A percentile compares a stretch with the other conserved stretches of the same genome.
phyloP scores from a whole-genome alignment of 2,797 vertebrate species.

The Gephyroberyx darwinii region DNA sequence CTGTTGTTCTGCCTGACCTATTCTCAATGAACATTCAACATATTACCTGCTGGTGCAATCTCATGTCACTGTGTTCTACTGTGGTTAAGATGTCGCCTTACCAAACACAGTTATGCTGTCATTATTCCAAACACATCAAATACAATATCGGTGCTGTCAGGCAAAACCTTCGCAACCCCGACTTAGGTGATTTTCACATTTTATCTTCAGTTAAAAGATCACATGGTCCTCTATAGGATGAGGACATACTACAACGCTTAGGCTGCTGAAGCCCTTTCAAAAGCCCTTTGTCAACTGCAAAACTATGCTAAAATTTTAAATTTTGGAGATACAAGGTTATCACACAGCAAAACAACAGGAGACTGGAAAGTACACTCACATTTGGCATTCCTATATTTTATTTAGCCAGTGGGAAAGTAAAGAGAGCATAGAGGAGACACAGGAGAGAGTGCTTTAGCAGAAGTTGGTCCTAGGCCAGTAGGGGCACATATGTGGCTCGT shows the following conservation, averaged over 20 bases:
- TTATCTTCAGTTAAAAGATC: too few species aligned
- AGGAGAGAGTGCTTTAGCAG: neutral
- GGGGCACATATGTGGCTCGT: neutral
- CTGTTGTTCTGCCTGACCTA: neutral
- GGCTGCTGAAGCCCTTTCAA: too few species aligned
- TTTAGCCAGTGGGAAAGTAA: neutral
- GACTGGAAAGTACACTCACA: neutral
- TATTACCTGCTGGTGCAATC: conserved; percentile 3
- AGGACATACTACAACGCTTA: too few species aligned
- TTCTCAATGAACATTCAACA: neutral
- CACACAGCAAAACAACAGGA: too few species aligned
- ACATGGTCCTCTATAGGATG: too few species aligned
- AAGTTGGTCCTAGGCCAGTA: neutral
- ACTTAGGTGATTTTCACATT: too few species aligned
- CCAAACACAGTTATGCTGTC: neutral
- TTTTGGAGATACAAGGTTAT: too few species aligned
- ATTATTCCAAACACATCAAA: neutral
- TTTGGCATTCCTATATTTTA: neutral
- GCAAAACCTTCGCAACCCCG: too few species aligned
- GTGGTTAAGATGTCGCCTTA: too few species aligned
- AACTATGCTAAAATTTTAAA: too few species aligned
- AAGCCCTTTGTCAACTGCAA: too few species aligned
- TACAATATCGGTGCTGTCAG: neutral
- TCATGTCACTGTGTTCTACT: neutral
- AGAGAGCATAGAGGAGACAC: neutral